These are phyloP conservation scores for Xylocopa sonorina DNA, from an alignment of 1,140 invertebrate genomes.

Conservation along the genomic window DNA sequence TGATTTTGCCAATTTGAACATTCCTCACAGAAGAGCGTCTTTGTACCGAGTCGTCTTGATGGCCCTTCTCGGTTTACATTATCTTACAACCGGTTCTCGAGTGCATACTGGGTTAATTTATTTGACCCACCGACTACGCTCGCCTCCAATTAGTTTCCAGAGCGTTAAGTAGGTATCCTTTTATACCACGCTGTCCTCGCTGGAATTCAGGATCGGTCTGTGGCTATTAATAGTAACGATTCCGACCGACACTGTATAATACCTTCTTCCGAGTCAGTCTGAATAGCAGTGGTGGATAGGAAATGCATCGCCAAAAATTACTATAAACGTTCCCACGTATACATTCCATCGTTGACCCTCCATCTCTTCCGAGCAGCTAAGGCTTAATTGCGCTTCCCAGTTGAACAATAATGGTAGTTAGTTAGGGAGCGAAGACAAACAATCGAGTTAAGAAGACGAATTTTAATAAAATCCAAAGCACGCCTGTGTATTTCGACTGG, in stretches of 20 bases:
- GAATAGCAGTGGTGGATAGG: not conserved
- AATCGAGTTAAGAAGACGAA: not conserved
- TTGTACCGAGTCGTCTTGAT: slow-evolving; percentile 32
- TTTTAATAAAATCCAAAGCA: not conserved
- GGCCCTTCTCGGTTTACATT: slow-evolving; percentile 56
- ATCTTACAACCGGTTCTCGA: slow-evolving; percentile 39
- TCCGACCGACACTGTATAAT: not conserved
- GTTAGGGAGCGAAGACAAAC: not conserved
- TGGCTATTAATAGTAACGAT: slow-evolving; percentile 12
- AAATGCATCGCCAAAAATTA: not conserved
- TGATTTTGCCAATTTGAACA: slow-evolving; percentile 28
- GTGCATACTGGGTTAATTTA: slow-evolving; percentile 73
- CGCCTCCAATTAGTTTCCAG: slow-evolving; percentile 65
- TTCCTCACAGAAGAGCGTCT: not conserved
- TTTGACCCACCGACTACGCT: slow-evolving; percentile 70
- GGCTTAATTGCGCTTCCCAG: not conserved
- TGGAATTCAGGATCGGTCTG: slow-evolving; percentile 12
- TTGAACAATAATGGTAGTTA: slow-evolving; percentile 2
- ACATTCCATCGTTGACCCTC: not conserved
- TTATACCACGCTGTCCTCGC: slow-evolving; percentile 22
- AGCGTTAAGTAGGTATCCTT: slow-evolving; percentile 43
- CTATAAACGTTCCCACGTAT: not conserved
- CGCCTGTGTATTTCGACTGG: not conserved
- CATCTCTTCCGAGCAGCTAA: not conserved
- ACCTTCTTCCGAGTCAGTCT: not conserved